These are phyloP conservation scores for Andrena haemorrhoa DNA, from an alignment of 2,888 invertebrate genomes.

Conservation along the genomic window DNA sequence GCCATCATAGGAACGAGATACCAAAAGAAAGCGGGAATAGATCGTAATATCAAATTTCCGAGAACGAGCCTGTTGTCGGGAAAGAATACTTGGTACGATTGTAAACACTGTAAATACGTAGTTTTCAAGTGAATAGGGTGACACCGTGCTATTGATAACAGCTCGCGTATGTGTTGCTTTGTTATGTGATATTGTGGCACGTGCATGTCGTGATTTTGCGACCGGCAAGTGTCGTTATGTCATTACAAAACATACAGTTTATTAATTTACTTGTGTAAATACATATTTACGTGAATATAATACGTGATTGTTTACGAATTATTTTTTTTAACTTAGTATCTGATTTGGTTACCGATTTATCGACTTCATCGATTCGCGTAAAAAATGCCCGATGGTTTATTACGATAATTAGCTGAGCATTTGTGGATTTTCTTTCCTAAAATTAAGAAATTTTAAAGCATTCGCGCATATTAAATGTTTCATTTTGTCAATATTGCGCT, in stretches of 20 bases:
- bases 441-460: no score
- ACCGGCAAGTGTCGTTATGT: neutral
- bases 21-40: constrained; percentile 15
- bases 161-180: neutral
- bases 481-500: no score
- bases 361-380: no score
- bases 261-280: neutral
- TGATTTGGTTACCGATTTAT: neutral
- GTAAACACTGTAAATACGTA: no score
- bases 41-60: constrained; percentile 1
- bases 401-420: no score
- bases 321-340: neutral
- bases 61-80: no score
- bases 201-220: neutral
- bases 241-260: neutral
- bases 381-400: no score
- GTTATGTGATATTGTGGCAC: constrained; percentile 3
- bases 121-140: neutral
- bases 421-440: no score
- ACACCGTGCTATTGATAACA: neutral
- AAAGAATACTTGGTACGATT: no score
- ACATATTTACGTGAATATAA: no score
- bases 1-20: constrained; percentile 41
- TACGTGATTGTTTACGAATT: no score
- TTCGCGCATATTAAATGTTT: no score